Conservation (phyloP, 2,113 vertebrate genomes). For the Zosterops borbonicus region DNA sequence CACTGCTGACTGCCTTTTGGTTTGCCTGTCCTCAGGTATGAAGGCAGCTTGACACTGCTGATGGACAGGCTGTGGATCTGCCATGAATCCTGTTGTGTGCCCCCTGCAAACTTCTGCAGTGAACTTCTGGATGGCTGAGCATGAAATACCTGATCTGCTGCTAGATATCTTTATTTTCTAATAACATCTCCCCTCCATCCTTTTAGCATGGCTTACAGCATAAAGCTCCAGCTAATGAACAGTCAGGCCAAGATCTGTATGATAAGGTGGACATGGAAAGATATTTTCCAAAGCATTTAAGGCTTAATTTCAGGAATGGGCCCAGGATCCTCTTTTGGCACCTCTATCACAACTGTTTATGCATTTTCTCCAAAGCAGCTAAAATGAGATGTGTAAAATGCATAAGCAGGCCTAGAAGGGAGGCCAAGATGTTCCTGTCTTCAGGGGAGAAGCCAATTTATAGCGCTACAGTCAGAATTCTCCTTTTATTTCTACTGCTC, state of each 20-base stretch:
- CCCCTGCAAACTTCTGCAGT: background rate
- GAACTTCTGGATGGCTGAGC: background rate
- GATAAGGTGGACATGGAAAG: background rate
- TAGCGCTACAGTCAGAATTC: background rate
- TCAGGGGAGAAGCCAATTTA: background rate
- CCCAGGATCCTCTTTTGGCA: background rate
- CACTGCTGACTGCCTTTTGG: background rate
- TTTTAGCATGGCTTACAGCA: background rate
- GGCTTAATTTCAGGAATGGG: background rate
- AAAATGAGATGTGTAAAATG: background rate
- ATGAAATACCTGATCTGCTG: background rate
- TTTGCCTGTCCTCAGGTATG: background rate
- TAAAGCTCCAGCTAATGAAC: background rate
- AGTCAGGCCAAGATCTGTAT: background rate
- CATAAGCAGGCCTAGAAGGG: background rate
- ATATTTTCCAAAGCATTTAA: background rate
- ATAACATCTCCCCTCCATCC: background rate
- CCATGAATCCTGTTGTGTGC: background rate
- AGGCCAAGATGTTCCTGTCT: background rate
- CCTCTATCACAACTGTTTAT: background rate
- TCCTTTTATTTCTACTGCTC: background rate
- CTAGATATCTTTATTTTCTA: background rate
- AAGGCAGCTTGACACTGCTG: background rate
- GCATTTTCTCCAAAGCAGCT: background rate
- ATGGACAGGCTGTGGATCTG: background rate